Percentiles rank a stretch among this genome's conserved stretches.
Evolutionary conservation across 2,113 vertebrate species (phyloP).

Genomic region (Hippocampus mohnikei): DNA sequence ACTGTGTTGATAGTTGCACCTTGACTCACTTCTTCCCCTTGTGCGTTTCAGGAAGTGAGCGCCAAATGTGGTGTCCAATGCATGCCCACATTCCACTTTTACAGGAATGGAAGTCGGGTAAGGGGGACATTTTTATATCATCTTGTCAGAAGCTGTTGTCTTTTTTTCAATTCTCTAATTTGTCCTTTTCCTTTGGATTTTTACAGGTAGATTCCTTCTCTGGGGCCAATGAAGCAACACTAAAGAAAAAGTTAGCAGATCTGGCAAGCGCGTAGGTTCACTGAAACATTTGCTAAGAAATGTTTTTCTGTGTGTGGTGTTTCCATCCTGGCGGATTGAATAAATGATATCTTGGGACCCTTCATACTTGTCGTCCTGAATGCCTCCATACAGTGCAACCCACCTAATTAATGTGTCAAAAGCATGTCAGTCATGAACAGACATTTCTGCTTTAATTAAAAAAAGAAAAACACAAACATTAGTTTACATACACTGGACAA

Average conservation of each 20-base stretch:
- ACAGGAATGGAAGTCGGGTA: constrained; percentile 79
- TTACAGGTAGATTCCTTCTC: constrained; percentile 57
- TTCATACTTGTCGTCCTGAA: background rate
- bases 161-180: background rate
- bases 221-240: constrained; percentile 3
- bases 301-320: constrained; percentile 17
- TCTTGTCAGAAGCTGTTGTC: background rate
- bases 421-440: constrained; percentile 17
- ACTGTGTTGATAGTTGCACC: background rate
- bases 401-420: background rate
- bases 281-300: constrained; percentile 1
- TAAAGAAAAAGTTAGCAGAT: background rate
- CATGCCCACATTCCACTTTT: constrained; percentile 95
- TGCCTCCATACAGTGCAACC: background rate
- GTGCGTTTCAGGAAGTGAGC: constrained; percentile 77
- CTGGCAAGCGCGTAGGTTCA: background rate
- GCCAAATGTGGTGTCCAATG: constrained; percentile 70
- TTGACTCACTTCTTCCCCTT: constrained; percentile 1
- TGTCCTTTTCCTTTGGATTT: background rate
- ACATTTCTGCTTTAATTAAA: constrained; percentile 76
- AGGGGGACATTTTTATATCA: background rate
- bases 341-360: constrained; percentile 35
- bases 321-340: constrained; percentile 36
- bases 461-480: constrained; percentile 43
- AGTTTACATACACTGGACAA: constrained; percentile 78